phyloP scores from a whole-genome alignment of 2,797 vertebrate species.

The Notolabrus celidotus region DNA sequence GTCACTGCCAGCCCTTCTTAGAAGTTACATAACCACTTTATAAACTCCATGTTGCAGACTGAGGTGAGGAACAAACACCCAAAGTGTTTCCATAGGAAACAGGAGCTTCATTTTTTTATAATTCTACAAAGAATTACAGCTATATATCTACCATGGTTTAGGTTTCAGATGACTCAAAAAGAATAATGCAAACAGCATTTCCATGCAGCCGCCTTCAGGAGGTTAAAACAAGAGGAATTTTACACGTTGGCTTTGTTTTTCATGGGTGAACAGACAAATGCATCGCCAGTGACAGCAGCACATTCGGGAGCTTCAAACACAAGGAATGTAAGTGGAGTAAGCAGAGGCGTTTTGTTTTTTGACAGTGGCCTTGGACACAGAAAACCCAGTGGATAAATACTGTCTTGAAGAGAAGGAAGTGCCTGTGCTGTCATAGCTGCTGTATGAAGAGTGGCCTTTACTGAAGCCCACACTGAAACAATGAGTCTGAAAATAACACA shows the following conservation, averaged over 20 bases:
- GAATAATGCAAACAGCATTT: neutral
- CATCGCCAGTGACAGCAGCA: slow-evolving; percentile 1
- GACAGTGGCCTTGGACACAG: slow-evolving; percentile 56
- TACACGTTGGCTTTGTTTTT: neutral
- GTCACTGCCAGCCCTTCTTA: too few species aligned
- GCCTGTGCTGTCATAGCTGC: slow-evolving; percentile 30
- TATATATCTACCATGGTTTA: too few species aligned
- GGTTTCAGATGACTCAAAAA: neutral
- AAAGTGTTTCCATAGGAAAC: too few species aligned
- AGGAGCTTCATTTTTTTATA: too few species aligned
- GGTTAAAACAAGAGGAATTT: neutral
- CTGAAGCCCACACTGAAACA: slow-evolving; percentile 34
- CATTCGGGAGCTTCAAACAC: slow-evolving; percentile 1
- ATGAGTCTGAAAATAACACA: slow-evolving; percentile 29
- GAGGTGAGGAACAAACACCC: too few species aligned
- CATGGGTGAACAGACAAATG: neutral
- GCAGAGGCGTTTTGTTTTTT: slow-evolving; percentile 36
- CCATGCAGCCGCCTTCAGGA: neutral
- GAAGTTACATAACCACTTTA: too few species aligned
- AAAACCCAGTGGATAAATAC: slow-evolving; percentile 53
- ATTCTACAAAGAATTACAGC: too few species aligned
- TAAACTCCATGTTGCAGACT: too few species aligned
- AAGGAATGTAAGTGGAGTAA: neutral
- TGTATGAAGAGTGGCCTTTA: slow-evolving; percentile 42
- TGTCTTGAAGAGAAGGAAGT: slow-evolving; percentile 29